Conservation (phyloP, 2,888 invertebrate species). For the Polymixis lichenea region DNA sequence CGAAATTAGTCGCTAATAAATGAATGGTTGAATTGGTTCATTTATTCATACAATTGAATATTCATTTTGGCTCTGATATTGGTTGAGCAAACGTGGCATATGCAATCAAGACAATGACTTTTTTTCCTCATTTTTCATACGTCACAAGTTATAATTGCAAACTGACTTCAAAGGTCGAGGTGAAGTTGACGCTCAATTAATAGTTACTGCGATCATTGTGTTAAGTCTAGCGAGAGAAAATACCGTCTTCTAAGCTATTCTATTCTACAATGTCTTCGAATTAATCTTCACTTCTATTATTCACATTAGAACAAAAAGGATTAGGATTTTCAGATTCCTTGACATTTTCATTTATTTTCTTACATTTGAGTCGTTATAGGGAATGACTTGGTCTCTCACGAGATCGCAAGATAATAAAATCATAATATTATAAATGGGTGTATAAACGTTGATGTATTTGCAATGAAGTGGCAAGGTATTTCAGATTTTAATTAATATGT, state of each 20-base stretch:
- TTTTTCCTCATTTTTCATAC: slow-evolving; percentile 42
- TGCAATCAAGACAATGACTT: slow-evolving; percentile 26
- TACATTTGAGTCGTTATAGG: not conserved
- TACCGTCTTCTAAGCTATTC: not conserved
- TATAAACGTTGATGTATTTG: not conserved
- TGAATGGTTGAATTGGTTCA: slow-evolving; percentile 30
- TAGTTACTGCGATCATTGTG: slow-evolving; percentile 56
- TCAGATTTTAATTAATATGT: not conserved
- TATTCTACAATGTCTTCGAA: not conserved
- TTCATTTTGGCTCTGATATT: slow-evolving; percentile 37
- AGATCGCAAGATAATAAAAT: not conserved
- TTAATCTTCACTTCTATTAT: slow-evolving; percentile 8
- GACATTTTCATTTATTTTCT: slow-evolving; percentile 24
- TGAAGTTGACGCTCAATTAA: slow-evolving; percentile 67
- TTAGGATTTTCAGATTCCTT: not conserved
- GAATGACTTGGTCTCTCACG: not conserved
- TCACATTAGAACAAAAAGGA: slow-evolving; percentile 19
- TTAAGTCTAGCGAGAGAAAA: slow-evolving; percentile 59
- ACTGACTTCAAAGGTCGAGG: slow-evolving; percentile 60
- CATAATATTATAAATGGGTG: slow-evolving; percentile 5
- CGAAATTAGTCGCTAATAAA: slow-evolving; percentile 44
- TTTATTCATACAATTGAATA: slow-evolving; percentile 52
- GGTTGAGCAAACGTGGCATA: slow-evolving; percentile 18
- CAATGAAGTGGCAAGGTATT: not conserved
- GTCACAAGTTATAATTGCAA: slow-evolving; percentile 58